Percentiles rank a stretch among this genome's conserved stretches.
phyloP scores from a whole-genome alignment of 2,113 vertebrate species.

The Enhydra lutris region DNA sequence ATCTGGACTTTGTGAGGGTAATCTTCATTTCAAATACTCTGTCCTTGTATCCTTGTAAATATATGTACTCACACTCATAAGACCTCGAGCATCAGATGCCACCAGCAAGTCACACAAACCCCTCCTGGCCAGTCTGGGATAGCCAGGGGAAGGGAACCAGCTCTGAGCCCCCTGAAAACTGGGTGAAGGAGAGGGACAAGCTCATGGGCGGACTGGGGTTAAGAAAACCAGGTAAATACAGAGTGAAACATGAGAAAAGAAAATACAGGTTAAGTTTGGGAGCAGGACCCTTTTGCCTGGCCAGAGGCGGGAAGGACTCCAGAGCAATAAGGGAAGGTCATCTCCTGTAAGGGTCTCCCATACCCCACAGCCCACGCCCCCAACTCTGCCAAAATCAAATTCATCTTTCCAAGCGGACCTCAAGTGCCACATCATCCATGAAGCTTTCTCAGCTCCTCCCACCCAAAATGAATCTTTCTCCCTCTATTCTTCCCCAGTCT shows the following conservation, averaged over 20 bases:
- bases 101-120: background rate
- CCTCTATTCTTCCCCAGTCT: constrained; percentile 25
- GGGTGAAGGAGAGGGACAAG: background rate
- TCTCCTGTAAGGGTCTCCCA: background rate
- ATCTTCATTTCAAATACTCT: background rate
- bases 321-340: background rate
- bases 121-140: background rate
- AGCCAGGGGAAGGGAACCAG: background rate
- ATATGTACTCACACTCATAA: background rate
- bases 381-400: background rate
- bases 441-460: constrained; percentile 22
- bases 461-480: background rate
- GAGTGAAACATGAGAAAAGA: background rate
- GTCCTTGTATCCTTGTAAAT: background rate
- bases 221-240: background rate
- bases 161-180: background rate
- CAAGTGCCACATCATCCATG: background rate
- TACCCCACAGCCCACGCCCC: background rate
- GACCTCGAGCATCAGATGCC: background rate
- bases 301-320: background rate
- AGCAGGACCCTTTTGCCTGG: background rate
- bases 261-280: background rate
- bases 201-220: background rate
- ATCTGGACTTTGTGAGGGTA: background rate
- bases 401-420: constrained; percentile 39